A percentile compares a stretch with the other conserved stretches of the same genome.
Evolutionary conservation across 64 coral and sea anemone species (phyloP).

Genomic region (Stichodactyla helianthus): DNA sequence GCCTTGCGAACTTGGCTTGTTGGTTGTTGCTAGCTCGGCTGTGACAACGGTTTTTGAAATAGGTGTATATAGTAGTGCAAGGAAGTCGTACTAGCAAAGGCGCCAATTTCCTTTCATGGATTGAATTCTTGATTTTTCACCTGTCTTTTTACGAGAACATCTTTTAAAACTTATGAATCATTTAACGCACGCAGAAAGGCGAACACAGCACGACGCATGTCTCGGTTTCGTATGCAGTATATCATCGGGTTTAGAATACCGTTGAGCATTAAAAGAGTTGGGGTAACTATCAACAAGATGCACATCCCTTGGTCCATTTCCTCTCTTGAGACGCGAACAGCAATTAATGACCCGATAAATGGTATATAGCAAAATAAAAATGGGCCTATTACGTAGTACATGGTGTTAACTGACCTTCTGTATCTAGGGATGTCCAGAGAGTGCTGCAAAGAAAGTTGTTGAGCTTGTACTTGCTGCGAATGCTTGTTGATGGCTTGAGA

Average conservation of each 20-base stretch:
- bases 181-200: no score
- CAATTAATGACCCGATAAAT: background rate
- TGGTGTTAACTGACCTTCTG: background rate
- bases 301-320: background rate
- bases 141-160: no score
- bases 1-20: no score
- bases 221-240: background rate
- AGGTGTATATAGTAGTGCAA: no score
- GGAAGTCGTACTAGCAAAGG: no score
- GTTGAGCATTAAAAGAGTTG: background rate
- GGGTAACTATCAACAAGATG: background rate
- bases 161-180: no score
- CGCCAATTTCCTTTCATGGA: no score
- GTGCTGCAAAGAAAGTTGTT: background rate
- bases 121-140: no score
- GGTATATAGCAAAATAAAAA: constrained; percentile 2
- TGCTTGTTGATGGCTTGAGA: background rate
- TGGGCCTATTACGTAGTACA: background rate
- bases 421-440: background rate
- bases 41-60: no score
- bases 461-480: background rate
- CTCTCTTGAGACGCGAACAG: background rate
- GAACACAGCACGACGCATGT: background rate
- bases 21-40: no score
- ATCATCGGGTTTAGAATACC: background rate